Evolutionary conservation across 2,797 vertebrate species (phyloP), one percentile per base, ranked within the genome.

Genomic region (Chelon labrosus): DNA sequence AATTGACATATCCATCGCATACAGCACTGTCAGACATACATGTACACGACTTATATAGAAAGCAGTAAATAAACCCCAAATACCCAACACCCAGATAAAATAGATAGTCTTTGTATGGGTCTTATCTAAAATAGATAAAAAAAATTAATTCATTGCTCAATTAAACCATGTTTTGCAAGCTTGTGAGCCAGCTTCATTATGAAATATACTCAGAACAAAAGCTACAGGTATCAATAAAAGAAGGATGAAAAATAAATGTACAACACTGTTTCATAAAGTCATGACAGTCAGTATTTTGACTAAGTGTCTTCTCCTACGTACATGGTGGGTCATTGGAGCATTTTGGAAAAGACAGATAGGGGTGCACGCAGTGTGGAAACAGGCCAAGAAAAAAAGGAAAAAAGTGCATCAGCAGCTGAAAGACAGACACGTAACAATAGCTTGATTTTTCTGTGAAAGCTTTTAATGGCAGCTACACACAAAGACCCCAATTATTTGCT

Each of bases 401-500:
- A n/a, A n/a, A n/a, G n/a, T n/a, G 7, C 22, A 22, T 22, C 22
- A 22, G 22, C 19, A 44, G 54, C 14, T 19, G 17, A 63, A 57
- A 64, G 44, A 27, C 67, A 67, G 17, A 77, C 58, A 68, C 20
- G 20, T 37, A 42, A 55, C 56, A 70, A 72, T 65, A 60, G 61
- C 77, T 66, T 61, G 65, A 84, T 77, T 80, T 67, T 65, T 58
- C 56, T 55, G 52, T n/a, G 61, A 13, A 3, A 65, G 37, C 31
- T 70, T 84, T 84, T 85, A 84, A 82, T 63, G 55, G 58, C 54
- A 62, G 25, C 73, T 60, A 31, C 22, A 63, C 62, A 84, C 77
- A 86, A 87, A 89, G 84, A 88, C 61, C 70, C 69, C 84, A 75
- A 82, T 87, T 84, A 82, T 87, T 84, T 75, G 71, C 70, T 54